Percentiles rank a stretch among this genome's conserved stretches.
phyloP scores from a whole-genome alignment of 2,113 vertebrate genomes.

The Scatophagus argus region DNA sequence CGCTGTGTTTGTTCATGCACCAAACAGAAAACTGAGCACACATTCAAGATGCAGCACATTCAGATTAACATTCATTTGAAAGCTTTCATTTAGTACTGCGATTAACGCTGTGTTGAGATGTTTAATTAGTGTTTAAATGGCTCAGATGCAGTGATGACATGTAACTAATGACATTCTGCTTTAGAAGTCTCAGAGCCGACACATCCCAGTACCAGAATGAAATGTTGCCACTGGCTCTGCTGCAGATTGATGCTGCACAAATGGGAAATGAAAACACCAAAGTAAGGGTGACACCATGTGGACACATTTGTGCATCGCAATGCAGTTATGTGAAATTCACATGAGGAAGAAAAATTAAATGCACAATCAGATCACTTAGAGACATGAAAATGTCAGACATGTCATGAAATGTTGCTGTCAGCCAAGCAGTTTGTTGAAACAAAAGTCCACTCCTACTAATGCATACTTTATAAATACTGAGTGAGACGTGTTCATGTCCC shows the following conservation, averaged over 20 bases:
- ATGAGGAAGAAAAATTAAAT: background rate
- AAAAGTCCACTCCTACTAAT: too few relatives aligned
- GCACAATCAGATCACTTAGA: too few relatives aligned
- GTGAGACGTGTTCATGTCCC: too few relatives aligned
- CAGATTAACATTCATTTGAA: background rate
- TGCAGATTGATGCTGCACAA: background rate
- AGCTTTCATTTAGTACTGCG: background rate
- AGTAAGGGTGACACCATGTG: slow-evolving; percentile 43
- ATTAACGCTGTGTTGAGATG: background rate
- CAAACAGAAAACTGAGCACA: background rate
- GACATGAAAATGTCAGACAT: too few relatives aligned
- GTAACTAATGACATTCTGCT: too few relatives aligned
- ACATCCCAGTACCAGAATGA: too few relatives aligned
- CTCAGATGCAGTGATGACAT: too few relatives aligned
- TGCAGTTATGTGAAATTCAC: background rate
- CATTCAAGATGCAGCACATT: background rate
- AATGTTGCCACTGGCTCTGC: too few relatives aligned
- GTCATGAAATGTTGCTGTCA: too few relatives aligned
- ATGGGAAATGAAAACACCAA: background rate
- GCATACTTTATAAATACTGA: too few relatives aligned
- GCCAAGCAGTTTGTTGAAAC: too few relatives aligned
- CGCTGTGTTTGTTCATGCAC: background rate
- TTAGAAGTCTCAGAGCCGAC: too few relatives aligned
- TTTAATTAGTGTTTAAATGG: background rate
- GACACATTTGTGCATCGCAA: slow-evolving; percentile 13